A percentile compares a stretch with the other conserved stretches of the same genome.
Conservation (phyloP, 2,888 invertebrate genomes). For the Orchesellides sinensis region DNA sequence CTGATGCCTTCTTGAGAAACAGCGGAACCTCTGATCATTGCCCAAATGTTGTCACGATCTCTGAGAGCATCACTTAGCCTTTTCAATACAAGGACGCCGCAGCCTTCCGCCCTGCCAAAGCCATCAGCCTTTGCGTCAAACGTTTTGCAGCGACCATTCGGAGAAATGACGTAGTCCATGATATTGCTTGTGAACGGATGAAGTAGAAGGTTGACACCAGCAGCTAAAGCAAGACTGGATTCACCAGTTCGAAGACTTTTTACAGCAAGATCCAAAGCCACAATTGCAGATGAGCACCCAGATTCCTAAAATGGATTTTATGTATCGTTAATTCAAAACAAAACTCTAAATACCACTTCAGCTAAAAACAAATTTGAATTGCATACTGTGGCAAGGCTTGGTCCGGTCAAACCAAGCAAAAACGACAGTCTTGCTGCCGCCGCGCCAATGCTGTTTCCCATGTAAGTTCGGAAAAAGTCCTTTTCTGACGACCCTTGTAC, state of each 20-base stretch:
- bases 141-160: slow-evolving; percentile 62
- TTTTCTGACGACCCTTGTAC: background rate
- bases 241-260: slow-evolving; percentile 31
- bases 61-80: slow-evolving; percentile 33
- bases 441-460: slow-evolving; percentile 58
- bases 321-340: too few relatives aligned
- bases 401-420: slow-evolving; percentile 53
- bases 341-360: too few relatives aligned
- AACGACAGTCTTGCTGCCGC: slow-evolving; percentile 55
- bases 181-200: slow-evolving; percentile 41
- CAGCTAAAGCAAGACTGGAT: slow-evolving; percentile 37
- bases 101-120: slow-evolving; percentile 55
- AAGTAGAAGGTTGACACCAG: slow-evolving; percentile 62
- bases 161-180: slow-evolving; percentile 68
- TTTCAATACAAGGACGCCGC: slow-evolving; percentile 40
- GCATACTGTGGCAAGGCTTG: slow-evolving; percentile 41
- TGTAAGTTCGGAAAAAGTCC: slow-evolving; percentile 38
- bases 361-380: too few relatives aligned
- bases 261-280: slow-evolving; percentile 45
- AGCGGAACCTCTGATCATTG: slow-evolving; percentile 8
- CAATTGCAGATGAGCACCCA: slow-evolving; percentile 54
- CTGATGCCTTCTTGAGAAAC: slow-evolving; percentile 5
- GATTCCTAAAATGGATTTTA: slow-evolving; percentile 27
- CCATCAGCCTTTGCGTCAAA: slow-evolving; percentile 62
- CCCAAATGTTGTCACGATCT: slow-evolving; percentile 22